These are phyloP conservation scores for Procambarus clarkii DNA, from an alignment of 1,140 invertebrate species.

Conservation along the genomic window DNA sequence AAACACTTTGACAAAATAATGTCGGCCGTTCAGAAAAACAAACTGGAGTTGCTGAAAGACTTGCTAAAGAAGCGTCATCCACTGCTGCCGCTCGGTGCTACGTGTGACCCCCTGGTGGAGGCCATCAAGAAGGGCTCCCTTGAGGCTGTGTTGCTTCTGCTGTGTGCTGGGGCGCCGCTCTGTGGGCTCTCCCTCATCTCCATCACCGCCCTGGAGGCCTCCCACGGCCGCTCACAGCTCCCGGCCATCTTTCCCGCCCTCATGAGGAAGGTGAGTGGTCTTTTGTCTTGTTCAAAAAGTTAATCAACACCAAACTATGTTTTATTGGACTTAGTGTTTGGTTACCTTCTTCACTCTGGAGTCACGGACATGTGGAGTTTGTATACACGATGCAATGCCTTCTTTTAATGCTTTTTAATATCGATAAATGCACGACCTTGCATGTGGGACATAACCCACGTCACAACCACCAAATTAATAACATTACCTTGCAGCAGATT, in stretches of 20 bases:
- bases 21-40: not conserved
- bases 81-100: not conserved
- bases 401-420: too few relatives aligned
- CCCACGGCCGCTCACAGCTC: not conserved
- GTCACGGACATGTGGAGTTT: too few relatives aligned
- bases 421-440: too few relatives aligned
- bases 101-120: not conserved
- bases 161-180: slow-evolving; percentile 12
- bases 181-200: not conserved
- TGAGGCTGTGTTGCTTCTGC: slow-evolving; percentile 5
- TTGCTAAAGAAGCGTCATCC: not conserved
- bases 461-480: too few relatives aligned
- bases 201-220: slow-evolving; percentile 11
- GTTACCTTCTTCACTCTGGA: too few relatives aligned
- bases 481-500: too few relatives aligned
- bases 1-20: not conserved
- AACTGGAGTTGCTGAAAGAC: not conserved
- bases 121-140: slow-evolving; percentile 1
- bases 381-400: too few relatives aligned
- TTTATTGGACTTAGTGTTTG: too few relatives aligned
- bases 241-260: slow-evolving; percentile 4
- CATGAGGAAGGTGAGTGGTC: not conserved
- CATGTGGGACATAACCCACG: too few relatives aligned
- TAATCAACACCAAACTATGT: too few relatives aligned
- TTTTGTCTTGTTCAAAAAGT: too few relatives aligned